Evolutionary conservation across 2,797 vertebrate genomes (phyloP).

Genomic region (Rhadinocentrus ornatus): DNA sequence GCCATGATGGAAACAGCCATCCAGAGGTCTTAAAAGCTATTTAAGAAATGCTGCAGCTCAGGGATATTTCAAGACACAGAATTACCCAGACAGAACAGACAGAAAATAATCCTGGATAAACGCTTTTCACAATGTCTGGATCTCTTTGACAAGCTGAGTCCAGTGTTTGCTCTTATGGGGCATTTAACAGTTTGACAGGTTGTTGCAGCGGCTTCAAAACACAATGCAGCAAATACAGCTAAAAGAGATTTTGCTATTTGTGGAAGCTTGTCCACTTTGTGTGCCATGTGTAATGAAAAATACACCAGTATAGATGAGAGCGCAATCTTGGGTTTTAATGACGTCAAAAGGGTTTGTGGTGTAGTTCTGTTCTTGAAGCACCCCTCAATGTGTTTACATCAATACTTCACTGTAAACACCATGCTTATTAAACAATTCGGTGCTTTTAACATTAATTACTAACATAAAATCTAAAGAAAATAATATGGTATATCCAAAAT

Average conservation of each 20-base stretch:
- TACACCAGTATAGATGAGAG: background rate
- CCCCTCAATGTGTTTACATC: slow-evolving; percentile 33
- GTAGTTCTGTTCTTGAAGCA: slow-evolving; percentile 29
- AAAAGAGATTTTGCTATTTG: slow-evolving; percentile 17
- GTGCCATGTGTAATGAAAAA: background rate
- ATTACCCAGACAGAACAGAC: slow-evolving; percentile 56
- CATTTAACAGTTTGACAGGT: slow-evolving; percentile 43
- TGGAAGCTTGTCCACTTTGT: slow-evolving; percentile 8
- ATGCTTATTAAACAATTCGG: slow-evolving; percentile 3
- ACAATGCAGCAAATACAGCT: slow-evolving; percentile 15
- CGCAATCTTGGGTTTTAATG: background rate
- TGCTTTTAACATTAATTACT: slow-evolving; percentile 32
- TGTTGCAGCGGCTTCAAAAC: slow-evolving; percentile 22
- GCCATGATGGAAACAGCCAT: slow-evolving; percentile 67
- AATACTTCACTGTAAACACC: slow-evolving; percentile 9
- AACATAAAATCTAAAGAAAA: slow-evolving; percentile 19
- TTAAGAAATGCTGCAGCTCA: slow-evolving; percentile 51
- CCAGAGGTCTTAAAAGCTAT: slow-evolving; percentile 57
- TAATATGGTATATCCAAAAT: slow-evolving; percentile 9
- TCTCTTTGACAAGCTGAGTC: slow-evolving; percentile 61
- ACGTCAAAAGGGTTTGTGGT: background rate
- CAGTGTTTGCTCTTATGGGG: slow-evolving; percentile 39
- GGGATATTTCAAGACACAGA: slow-evolving; percentile 63
- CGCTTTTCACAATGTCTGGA: slow-evolving; percentile 43
- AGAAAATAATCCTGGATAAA: slow-evolving; percentile 64